Conservation (phyloP, 2,888 invertebrate species). For the Luperina testacea region DNA sequence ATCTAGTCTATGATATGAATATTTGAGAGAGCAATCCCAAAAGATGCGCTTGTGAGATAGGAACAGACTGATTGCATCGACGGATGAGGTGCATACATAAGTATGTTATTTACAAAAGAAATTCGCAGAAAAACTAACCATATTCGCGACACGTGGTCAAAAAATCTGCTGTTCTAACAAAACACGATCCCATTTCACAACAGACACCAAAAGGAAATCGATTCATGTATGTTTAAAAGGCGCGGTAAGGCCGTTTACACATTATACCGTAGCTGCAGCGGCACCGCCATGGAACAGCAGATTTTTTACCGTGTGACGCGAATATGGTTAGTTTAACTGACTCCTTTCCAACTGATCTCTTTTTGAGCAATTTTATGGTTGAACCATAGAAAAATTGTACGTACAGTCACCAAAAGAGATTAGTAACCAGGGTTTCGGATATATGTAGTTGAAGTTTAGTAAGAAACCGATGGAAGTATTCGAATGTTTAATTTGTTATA, state of each 20-base stretch:
- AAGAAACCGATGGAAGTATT: too few species aligned
- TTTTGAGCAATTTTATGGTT: background rate
- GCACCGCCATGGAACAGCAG: too few species aligned
- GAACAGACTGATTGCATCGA: conserved; percentile 24
- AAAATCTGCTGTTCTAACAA: background rate
- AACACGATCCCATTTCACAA: too few species aligned
- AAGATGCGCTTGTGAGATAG: conserved; percentile 12
- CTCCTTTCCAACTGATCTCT: background rate
- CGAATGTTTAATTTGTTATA: too few species aligned
- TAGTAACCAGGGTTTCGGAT: too few species aligned
- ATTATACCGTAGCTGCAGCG: too few species aligned
- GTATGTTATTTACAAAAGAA: background rate
- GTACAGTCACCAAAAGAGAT: background rate
- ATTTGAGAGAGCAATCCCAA: conserved; percentile 30
- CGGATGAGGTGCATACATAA: background rate
- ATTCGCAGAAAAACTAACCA: background rate
- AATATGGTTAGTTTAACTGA: too few species aligned
- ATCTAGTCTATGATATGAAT: conserved; percentile 20
- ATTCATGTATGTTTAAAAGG: too few species aligned
- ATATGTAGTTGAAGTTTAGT: too few species aligned
- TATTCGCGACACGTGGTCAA: background rate
- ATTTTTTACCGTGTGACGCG: too few species aligned
- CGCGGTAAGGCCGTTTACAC: too few species aligned
- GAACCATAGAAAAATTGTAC: background rate
- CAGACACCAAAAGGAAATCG: too few species aligned